phyloP scores from a whole-genome alignment of 2,888 invertebrate species.

The Globia sparganii region DNA sequence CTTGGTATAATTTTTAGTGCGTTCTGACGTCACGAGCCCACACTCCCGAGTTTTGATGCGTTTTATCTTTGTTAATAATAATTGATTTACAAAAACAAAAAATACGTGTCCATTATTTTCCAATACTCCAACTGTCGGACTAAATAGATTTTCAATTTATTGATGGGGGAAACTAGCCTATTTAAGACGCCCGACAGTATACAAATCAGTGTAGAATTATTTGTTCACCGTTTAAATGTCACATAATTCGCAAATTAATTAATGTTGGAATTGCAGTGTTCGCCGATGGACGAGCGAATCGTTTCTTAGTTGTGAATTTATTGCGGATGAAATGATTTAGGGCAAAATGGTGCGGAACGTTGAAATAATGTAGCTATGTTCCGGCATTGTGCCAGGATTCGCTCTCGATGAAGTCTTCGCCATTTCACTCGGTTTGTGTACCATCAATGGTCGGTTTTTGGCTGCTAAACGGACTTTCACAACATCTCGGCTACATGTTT shows the following conservation, averaged over 20 bases:
- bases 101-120: too few species aligned
- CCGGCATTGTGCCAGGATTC: conserved; percentile 46
- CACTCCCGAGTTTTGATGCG: too few species aligned
- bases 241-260: conserved; percentile 38
- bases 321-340: conserved; percentile 34
- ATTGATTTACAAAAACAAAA: too few species aligned
- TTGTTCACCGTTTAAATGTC: conserved; percentile 19
- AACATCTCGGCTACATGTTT: neutral
- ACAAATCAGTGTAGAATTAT: conserved; percentile 48
- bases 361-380: conserved; percentile 28
- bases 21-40: too few species aligned
- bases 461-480: conserved; percentile 18
- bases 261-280: conserved; percentile 25
- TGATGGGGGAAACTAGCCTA: too few species aligned
- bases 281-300: conserved; percentile 9
- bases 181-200: neutral
- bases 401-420: conserved; percentile 19
- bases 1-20: too few species aligned
- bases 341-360: conserved; percentile 17
- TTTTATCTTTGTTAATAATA: too few species aligned
- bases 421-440: conserved; percentile 9
- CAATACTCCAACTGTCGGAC: too few species aligned
- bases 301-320: conserved; percentile 43
- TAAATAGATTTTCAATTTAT: too few species aligned
- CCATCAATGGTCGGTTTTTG: conserved; percentile 38